Base-by-base conservation (phyloP, 2,797 vertebrate genomes). In the Tolypeutes matacus region DNA sequence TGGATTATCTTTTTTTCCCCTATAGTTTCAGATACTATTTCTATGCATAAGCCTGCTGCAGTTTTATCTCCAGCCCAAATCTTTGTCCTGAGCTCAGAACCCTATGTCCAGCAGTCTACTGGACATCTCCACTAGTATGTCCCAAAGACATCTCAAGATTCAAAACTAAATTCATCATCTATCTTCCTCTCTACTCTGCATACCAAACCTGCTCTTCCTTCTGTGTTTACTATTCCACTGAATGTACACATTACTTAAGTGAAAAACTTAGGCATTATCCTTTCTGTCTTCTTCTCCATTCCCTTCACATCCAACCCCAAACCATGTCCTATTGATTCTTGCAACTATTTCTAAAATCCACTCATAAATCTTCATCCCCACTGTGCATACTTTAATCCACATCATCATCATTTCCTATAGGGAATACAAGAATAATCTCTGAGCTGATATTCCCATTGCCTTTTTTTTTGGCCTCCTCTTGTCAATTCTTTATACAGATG, bases 301-400 rank as follows among this genome's bases (percentile, higher is more conserved):
- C 23, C 1, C 13, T 85, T 72, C 34, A 82, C 80, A 73, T 85
- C 29, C 39, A 95, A 76, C 27, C 17, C 53, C 14, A 78, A 86
- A 46, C 34, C 75, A 73, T 60, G 10, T 75, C 73, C 29, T 85
- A 18, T 8, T 65, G 39, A 89, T 86, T 94, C 76, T 92, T 62
- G 13, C 20, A 92, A 51, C 27, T 94, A 75, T 89, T 73, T 81
- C 72, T 87, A 75, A 89, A 87, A 75, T 86, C 49, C 15, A 78
- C 34, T 72, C 76, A 77, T n/a, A 58, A 34, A 49, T 92, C 56
- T 65, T 86, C 42, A 69, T 12, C 15, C 17, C 11, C 2, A 7
- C 77, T 72, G 17, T 81, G 31, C 39, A 88, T 73, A 46, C 39
- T 27, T 85, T 51, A 75, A 75, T 81, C 69, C 73, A 80, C 23